Conservation (phyloP, 2,888 invertebrate genomes). For the Diaprepes abbreviatus region DNA sequence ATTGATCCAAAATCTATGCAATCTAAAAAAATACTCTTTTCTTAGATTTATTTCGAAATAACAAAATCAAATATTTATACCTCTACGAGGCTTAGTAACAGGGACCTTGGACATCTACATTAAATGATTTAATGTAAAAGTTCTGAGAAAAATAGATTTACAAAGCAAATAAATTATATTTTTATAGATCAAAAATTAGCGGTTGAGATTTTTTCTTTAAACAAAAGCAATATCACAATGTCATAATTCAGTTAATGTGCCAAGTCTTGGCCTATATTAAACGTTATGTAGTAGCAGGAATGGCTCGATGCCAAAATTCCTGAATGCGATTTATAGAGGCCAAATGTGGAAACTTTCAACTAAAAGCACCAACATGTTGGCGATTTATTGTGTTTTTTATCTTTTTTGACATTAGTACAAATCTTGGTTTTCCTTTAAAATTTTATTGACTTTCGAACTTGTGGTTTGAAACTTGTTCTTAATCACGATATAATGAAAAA, state of each 20-base stretch:
- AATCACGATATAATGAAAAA: too few relatives aligned
- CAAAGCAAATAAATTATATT: too few relatives aligned
- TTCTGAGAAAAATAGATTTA: too few relatives aligned
- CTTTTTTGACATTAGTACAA: not conserved
- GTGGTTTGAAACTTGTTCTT: too few relatives aligned
- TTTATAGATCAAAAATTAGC: too few relatives aligned
- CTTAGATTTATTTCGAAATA: not conserved
- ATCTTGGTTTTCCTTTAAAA: not conserved
- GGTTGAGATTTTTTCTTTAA: constrained; percentile 17
- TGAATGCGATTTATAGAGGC: constrained; percentile 32
- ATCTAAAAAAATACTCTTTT: not conserved
- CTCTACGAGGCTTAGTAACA: too few relatives aligned
- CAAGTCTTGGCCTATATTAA: constrained; percentile 43
- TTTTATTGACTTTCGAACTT: not conserved
- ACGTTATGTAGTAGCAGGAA: constrained; percentile 32
- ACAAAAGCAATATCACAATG: constrained; percentile 38
- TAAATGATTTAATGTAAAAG: too few relatives aligned
- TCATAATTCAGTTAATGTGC: constrained; percentile 40
- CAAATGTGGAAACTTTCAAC: constrained; percentile 38
- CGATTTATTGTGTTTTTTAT: constrained; percentile 25
- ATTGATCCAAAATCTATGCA: not conserved
- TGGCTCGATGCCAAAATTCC: constrained; percentile 40
- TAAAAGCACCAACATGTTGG: constrained; percentile 20
- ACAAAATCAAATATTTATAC: not conserved
- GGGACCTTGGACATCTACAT: too few relatives aligned